phyloP scores from a whole-genome alignment of 2,113 vertebrate species.

The Chamaea fasciata region DNA sequence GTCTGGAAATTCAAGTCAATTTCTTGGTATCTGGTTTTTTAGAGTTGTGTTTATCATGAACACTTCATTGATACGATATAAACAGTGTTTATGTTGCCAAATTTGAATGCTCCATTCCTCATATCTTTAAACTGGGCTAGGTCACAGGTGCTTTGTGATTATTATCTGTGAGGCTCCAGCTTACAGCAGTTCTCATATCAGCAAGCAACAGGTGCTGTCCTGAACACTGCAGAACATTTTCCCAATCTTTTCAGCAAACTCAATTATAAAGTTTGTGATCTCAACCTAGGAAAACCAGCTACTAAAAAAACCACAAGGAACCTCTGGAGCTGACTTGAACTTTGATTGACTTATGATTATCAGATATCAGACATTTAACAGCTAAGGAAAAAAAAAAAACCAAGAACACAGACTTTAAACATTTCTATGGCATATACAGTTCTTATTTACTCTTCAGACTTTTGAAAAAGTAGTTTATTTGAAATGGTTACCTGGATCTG shows the following conservation, averaged over 20 bases:
- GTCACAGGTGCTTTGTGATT: neutral
- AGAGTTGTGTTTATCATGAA: neutral
- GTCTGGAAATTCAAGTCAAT: neutral
- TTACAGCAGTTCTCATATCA: neutral
- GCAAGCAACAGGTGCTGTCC: neutral
- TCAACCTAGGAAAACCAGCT: neutral
- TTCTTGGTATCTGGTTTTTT: neutral
- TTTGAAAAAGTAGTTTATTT: neutral
- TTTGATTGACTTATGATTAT: neutral
- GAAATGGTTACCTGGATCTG: constrained; percentile 82
- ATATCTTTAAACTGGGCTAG: neutral
- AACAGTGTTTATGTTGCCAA: neutral
- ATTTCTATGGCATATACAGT: neutral
- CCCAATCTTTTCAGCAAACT: neutral
- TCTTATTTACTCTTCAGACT: neutral
- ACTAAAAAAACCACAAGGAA: neutral
- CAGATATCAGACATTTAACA: neutral
- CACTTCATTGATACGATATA: neutral
- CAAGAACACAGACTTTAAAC: neutral
- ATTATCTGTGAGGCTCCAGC: neutral
- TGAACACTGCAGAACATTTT: neutral
- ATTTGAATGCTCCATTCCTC: neutral
- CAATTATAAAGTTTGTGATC: neutral
- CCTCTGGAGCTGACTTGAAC: neutral
- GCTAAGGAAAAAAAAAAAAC: neutral